phyloP scores from a whole-genome alignment of 2,113 vertebrate species.

The Lepisosteus oculatus region DNA sequence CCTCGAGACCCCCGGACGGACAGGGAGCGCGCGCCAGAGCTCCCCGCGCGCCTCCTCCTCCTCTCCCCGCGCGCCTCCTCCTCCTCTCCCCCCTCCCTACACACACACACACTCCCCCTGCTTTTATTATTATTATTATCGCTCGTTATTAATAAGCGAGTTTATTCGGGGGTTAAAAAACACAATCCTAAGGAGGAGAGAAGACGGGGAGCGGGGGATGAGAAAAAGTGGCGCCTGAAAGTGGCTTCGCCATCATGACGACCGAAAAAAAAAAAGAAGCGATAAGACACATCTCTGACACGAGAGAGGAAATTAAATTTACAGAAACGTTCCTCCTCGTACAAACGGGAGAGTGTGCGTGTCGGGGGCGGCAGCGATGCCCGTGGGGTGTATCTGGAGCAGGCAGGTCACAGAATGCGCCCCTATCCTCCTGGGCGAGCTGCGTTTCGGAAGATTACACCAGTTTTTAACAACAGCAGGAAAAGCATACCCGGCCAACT shows the following conservation, averaged over 20 bases:
- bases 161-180: too few species aligned
- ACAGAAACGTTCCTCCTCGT: neutral
- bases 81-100: constrained; percentile 21
- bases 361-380: neutral
- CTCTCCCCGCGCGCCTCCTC: neutral
- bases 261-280: neutral
- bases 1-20: too few species aligned
- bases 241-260: constrained; percentile 22
- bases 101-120: constrained; percentile 19
- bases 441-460: too few species aligned
- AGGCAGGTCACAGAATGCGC: neutral
- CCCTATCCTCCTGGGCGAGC: too few species aligned
- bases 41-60: neutral
- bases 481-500: neutral
- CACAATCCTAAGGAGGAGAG: too few species aligned
- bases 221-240: constrained; percentile 31
- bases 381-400: neutral
- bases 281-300: neutral
- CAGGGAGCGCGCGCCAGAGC: constrained; percentile 24
- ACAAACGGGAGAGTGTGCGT: neutral
- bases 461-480: too few species aligned
- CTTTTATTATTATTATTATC: too few species aligned
- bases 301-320: constrained; percentile 5
- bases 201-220: neutral
- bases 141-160: neutral